Percentiles rank a stretch among this genome's conserved stretches.
Conservation (phyloP, 2,888 invertebrate genomes). For the Molanna angustata region DNA sequence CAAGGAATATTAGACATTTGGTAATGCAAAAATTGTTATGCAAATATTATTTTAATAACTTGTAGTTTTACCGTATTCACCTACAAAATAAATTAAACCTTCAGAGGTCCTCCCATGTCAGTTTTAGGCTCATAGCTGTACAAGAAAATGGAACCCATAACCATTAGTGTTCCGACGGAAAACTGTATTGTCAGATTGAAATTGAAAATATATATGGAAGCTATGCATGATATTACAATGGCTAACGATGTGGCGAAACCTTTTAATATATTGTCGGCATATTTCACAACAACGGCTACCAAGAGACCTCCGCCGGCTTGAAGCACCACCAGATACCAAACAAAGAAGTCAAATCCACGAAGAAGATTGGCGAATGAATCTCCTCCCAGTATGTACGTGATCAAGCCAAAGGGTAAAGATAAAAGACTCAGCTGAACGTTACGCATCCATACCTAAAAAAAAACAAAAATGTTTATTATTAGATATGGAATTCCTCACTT, state of each 20-base stretch:
- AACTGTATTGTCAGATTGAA: conserved; percentile 88
- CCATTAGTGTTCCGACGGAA: conserved; percentile 77
- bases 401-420: conserved; percentile 83
- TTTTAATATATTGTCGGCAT: conserved; percentile 98
- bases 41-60: no score
- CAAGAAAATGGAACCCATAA: conserved; percentile 92
- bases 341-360: conserved; percentile 75
- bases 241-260: conserved; percentile 98
- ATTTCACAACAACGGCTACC: conserved; percentile 98
- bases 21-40: no score
- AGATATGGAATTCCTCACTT: no score
- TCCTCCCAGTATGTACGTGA: conserved; percentile 71
- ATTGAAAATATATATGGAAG: conserved; percentile 88
- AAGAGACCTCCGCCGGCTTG: conserved; percentile 96
- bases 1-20: no score
- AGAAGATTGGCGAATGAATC: conserved; percentile 65
- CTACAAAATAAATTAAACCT: no score
- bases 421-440: conserved; percentile 94
- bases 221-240: conserved; percentile 92
- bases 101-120: conserved; percentile 13
- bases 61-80: no score
- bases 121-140: conserved; percentile 77
- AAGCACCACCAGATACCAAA: conserved; percentile 82
- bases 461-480: no score
- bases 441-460: conserved; percentile 79